Conservation (phyloP, 2,797 vertebrate species). For the Apodemus agrarius region DNA sequence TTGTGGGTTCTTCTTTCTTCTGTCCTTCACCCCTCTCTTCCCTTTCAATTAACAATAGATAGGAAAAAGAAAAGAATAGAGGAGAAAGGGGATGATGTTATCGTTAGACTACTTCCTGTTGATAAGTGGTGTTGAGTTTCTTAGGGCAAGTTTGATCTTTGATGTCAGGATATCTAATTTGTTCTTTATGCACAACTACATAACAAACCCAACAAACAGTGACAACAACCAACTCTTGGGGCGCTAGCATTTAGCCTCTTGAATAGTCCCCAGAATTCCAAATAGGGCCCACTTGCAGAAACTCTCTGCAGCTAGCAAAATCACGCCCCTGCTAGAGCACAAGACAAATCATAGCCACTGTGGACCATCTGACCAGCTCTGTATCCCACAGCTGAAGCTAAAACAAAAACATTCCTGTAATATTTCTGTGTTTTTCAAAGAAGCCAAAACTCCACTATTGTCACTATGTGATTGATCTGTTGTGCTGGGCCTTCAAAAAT, state of each 20-base stretch:
- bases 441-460: neutral
- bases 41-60: no score
- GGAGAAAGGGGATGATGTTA: neutral
- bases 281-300: neutral
- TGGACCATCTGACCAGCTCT: neutral
- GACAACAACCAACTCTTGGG: neutral
- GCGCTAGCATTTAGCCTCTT: neutral
- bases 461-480: neutral
- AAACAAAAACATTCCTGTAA: neutral
- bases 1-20: neutral
- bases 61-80: neutral
- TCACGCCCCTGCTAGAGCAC: neutral
- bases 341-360: neutral
- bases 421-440: neutral
- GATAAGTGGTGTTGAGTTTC: neutral
- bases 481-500: neutral
- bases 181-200: neutral
- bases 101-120: neutral
- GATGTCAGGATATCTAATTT: neutral
- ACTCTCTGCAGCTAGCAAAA: neutral
- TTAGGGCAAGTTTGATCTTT: neutral
- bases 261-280: neutral
- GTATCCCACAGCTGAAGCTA: neutral
- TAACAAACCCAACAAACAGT: neutral
- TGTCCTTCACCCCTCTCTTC: neutral